Base-by-base conservation (phyloP, 2,113 vertebrate genomes). In the Bettongia penicillata region DNA sequence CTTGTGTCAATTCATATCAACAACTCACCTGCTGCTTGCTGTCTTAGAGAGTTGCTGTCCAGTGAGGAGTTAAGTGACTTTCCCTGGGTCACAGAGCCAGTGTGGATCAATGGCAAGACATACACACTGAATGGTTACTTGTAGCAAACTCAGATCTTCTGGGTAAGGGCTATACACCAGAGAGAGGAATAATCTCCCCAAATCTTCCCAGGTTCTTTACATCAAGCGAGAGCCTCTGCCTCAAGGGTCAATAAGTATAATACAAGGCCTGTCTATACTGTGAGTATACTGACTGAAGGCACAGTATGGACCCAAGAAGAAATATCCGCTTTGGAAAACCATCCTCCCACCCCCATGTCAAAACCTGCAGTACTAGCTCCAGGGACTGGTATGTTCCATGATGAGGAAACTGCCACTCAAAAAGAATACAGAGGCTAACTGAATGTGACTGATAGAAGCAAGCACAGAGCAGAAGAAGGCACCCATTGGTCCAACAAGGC, bases 231-330 rank as follows among this genome's bases (percentile, higher is more conserved):
- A 77, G 37, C 37, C 37, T 77, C 37, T 77, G 61, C n/a, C 37
- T 77, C 61, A n/a, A n/a, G 16, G 37, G 14, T n/a, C 61, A 37
- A n/a, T n/a, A 77, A 77, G 16, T n/a, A n/a, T 14, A 19, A n/a
- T 12, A 92, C 37, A 43, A 28, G 52, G 89, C 22, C 49, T 94
- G 22, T 91, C 31, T 3, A 2, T 53, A 68, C n/a, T 93, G 26
- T 68, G 53, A n/a, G 91, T 94, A 51, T 25, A 25, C 91, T 68
- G 37, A 26, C 90, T 94, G 51, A 94, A 92, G 90, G 90, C 37
- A 3, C 25, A 52, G 22, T 19, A 14, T 91, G 50, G 91, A 91
- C 47, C 37, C 51, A 57, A 61, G 51, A 94, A 25, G 51, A 49
- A 53, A 91, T 43, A 61, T 8, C n/a, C 28, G 51, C 31, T 53